Percentiles rank a stretch among this genome's conserved stretches.
Evolutionary conservation across 1,140 invertebrate species (phyloP).

Genomic region (Prorops nasuta): DNA sequence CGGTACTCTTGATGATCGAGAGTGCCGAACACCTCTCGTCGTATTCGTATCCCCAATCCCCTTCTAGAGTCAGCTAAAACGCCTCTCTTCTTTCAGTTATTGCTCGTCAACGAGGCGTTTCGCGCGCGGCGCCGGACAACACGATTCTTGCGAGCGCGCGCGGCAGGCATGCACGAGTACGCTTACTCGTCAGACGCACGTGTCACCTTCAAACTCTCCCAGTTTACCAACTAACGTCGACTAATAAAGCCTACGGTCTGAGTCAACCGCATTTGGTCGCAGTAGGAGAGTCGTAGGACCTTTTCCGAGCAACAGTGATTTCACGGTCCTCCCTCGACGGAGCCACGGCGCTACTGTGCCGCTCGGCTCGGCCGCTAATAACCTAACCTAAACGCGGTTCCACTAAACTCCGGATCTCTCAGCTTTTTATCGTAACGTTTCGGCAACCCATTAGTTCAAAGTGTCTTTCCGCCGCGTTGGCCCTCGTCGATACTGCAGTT

Average conservation of each 20-base stretch:
- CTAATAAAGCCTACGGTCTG: not conserved
- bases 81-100: slow-evolving; percentile 44
- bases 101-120: slow-evolving; percentile 40
- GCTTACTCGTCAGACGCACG: not conserved
- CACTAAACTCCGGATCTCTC: too few species aligned
- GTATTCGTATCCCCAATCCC: slow-evolving; percentile 36
- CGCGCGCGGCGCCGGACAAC: slow-evolving; percentile 10
- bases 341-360: not conserved
- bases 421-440: too few species aligned
- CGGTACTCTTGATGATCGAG: slow-evolving; percentile 35
- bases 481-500: too few species aligned
- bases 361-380: too few species aligned
- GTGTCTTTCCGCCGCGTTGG: too few species aligned
- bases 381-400: too few species aligned
- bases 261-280: too few species aligned
- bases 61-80: slow-evolving; percentile 25
- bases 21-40: slow-evolving; percentile 28
- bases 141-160: not conserved
- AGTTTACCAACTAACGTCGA: too few species aligned
- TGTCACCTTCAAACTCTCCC: too few species aligned
- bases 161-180: not conserved
- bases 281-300: too few species aligned
- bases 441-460: too few species aligned
- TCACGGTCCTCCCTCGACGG: not conserved
- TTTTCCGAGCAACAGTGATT: not conserved